Base-by-base conservation (phyloP, 37 sponge, comb jelly and placozoan species). In the Theonella swinhoei region DNA sequence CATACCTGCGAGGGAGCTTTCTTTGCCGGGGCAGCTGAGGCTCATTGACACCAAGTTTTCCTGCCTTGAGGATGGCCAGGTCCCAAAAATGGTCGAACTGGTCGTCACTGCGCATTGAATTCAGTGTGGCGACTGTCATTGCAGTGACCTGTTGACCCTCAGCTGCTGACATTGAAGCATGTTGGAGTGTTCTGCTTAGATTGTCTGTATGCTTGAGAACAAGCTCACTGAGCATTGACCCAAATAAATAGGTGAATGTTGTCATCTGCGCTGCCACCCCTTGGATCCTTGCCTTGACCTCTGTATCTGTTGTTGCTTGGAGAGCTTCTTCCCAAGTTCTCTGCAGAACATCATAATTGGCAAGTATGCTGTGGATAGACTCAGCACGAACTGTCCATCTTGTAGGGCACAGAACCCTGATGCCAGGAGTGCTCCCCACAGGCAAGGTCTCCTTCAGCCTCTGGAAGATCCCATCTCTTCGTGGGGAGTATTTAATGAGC, bases 401-500 rank as follows among this genome's bases (percentile, higher is more conserved):
- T 36, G 87, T 86, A 19, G 90, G 90, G 62, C 90, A 89, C 19
- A 89, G 58, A 11, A 89, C 80, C 70, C 81, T 33, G n/a, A 89
- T 64, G 35, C 83, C 90, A 42, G 83, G 75, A 32, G 88, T 58
- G 37, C 64, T 29, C 60, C 60, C 76, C 24, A 77, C 9, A 30
- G 40, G 28, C 32, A 35, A 31, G 35, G 61, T 32, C 23, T 47
- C 72, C 72, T 88, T 88, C 68, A 92, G 32, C 35, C 72, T 42
- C 25, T 60, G 31, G 37, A 92, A 88, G 37, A 76, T 34, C 3
- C 61, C 76, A 59, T 88, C 85, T 22, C 88, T 75, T 37, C 69
- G 79, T 38, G 93, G 85, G 37, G 88, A 92, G 58, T 64, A 83
- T 78, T 88, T 92, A 14, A 92, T 75, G 35, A 92, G 42, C 76